These are phyloP conservation scores for Nemapogon koenigi DNA, from an alignment of 2,888 invertebrate genomes.

Conservation along the genomic window DNA sequence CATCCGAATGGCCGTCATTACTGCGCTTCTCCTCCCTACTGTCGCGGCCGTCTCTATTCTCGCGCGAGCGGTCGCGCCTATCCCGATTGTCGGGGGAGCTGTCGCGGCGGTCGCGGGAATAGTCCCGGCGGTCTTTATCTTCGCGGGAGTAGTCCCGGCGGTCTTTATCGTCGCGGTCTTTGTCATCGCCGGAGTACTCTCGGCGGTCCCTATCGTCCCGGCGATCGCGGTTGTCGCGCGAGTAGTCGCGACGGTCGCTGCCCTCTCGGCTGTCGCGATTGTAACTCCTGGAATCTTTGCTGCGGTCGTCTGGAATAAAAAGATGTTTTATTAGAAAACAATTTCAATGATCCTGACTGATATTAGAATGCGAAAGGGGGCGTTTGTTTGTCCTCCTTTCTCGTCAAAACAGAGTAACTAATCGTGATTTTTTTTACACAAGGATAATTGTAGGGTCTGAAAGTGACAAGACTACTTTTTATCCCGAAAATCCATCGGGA, in stretches of 20 bases:
- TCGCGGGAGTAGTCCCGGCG: conserved; percentile 19
- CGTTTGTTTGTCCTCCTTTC: no score
- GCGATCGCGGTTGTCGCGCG: conserved; percentile 29
- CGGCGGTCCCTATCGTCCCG: conserved; percentile 24
- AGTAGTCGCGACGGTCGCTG: conserved; percentile 46
- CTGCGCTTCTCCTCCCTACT: not conserved
- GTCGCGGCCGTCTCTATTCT: conserved; percentile 8
- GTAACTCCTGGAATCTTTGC: conserved; percentile 17
- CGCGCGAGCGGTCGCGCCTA: conserved; percentile 18
- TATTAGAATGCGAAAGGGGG: no score
- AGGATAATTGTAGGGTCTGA: no score
- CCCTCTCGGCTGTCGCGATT: conserved; percentile 16
- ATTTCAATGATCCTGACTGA: no score
- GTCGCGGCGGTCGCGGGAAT: conserved; percentile 19
- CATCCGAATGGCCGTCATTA: not conserved
- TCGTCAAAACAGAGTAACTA: no score
- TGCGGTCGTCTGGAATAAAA: conserved; percentile 25
- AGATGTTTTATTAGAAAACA: no score
- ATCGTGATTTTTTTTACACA: no score
- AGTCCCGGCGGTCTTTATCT: conserved; percentile 21
- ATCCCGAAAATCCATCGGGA: no score
- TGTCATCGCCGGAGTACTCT: conserved; percentile 15
- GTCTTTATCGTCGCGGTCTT: conserved; percentile 16
- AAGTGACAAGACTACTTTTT: no score
- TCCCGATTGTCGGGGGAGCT: conserved; percentile 17